A percentile compares a stretch with the other conserved stretches of the same genome.
phyloP scores from a whole-genome alignment of 2,888 invertebrate species.

The Rapana venosa region DNA sequence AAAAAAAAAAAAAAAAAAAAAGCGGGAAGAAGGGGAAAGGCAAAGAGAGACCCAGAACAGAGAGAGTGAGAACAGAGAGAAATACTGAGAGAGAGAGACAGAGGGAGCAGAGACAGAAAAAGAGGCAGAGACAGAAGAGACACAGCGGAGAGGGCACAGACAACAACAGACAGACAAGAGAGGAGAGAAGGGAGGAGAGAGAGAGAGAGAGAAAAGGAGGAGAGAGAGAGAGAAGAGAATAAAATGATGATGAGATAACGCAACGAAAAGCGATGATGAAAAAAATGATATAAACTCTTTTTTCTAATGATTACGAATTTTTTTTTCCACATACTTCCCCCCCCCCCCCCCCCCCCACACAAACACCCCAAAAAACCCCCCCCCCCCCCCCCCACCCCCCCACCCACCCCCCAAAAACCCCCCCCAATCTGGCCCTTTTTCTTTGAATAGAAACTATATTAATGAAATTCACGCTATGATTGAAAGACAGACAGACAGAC shows the following conservation, averaged over 20 bases:
- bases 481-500: too few species aligned
- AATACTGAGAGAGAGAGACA: neutral
- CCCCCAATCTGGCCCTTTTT: too few species aligned
- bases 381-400: too few species aligned
- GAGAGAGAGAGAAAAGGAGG: neutral
- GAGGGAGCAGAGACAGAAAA: neutral
- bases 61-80: neutral
- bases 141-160: neutral
- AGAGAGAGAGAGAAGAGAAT: neutral
- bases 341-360: too few species aligned
- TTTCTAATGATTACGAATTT: neutral
- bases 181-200: neutral
- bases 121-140: slow-evolving; percentile 6
- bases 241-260: neutral
- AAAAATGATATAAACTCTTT: neutral
- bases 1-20: neutral
- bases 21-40: neutral
- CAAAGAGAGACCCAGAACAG: neutral
- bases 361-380: too few species aligned
- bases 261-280: neutral
- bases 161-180: neutral
- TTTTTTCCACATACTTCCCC: too few species aligned
- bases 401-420: too few species aligned
- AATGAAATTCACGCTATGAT: too few species aligned
- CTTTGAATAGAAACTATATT: too few species aligned